Base-by-base conservation (phyloP, 2,797 vertebrate species). In the Sebastes diaconus region DNA sequence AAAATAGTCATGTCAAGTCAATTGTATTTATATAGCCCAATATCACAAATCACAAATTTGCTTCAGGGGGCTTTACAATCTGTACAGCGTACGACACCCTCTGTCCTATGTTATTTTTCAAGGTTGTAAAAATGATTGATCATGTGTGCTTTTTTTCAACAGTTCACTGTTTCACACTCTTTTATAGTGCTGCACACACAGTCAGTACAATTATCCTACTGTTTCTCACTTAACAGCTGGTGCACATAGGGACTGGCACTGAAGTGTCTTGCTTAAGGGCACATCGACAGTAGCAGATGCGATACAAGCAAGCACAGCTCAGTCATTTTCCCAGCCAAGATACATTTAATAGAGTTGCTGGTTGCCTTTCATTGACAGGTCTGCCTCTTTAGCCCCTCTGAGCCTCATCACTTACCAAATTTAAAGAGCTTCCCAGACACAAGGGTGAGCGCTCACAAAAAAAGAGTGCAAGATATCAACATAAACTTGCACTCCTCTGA, bases 401-500 rank as follows among this genome's bases (percentile, higher is more conserved):
- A 60, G 30, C 46, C 25, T 74, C 65, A 50, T 77, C 30, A 18
- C 72, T 60, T 32, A 54, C 22, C 22, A 76, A 55, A 72, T 73
- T 27, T 27, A 30, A 55, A 58, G 16, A 69, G 50, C 55, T 77
- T 61, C 36, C 11, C 12, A 39, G 13, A 81, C 67, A 69, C 52
- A 76, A 79, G 76, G 50, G 34, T 69, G 25, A 68, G 52, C 24
- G 30, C 67, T 60, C n/a, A 57, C 36, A 58, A 52, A 64, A 59
- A 30, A 68, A 13, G 16, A 60, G 25, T 16, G 60, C 22, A 27
- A 39, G 16, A 68, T 29, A 61, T 66, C 25, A 1, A 30, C 13
- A 77, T 34, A 60, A 72, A 25, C 42, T 39, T 64, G 22, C n/a
- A 27, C 66, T 74, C 36, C 25, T 68, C 64, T 73, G 60, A 85